These are phyloP conservation scores for Apis laboriosa DNA, from an alignment of 1,140 invertebrate genomes.

Conservation along the genomic window DNA sequence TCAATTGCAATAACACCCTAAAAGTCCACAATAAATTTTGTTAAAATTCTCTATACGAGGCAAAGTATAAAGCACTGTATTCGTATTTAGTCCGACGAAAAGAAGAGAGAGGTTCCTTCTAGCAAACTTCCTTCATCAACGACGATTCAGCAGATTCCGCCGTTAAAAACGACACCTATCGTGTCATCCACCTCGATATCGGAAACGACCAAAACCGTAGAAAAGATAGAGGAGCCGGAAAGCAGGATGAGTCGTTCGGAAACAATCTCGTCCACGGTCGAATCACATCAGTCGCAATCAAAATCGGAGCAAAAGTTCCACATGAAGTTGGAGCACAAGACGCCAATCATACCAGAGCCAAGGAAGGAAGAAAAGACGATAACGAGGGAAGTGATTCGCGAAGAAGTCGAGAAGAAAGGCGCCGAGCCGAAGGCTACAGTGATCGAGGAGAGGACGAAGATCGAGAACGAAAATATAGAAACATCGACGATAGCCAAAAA, in stretches of 20 bases:
- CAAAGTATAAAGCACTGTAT: constrained; percentile 34
- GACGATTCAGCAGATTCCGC: constrained; percentile 74
- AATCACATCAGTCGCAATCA: constrained; percentile 76
- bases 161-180: constrained; percentile 68
- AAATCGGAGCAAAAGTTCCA: constrained; percentile 80
- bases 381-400: constrained; percentile 52
- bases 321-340: constrained; percentile 79
- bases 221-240: constrained; percentile 62
- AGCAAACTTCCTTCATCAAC: constrained; percentile 72
- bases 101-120: constrained; percentile 75
- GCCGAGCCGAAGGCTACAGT: constrained; percentile 47
- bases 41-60: not conserved
- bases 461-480: constrained; percentile 78
- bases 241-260: constrained; percentile 74
- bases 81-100: constrained; percentile 70
- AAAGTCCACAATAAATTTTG: not conserved
- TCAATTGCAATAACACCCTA: not conserved
- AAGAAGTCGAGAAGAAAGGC: constrained; percentile 40
- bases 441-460: constrained; percentile 58
- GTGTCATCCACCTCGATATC: constrained; percentile 16
- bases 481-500: constrained; percentile 79
- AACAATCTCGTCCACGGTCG: constrained; percentile 76
- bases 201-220: constrained; percentile 71
- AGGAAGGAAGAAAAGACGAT: constrained; percentile 63
- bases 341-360: constrained; percentile 68